Conservation (phyloP, 2,888 invertebrate genomes). For the Ctena decussata region DNA sequence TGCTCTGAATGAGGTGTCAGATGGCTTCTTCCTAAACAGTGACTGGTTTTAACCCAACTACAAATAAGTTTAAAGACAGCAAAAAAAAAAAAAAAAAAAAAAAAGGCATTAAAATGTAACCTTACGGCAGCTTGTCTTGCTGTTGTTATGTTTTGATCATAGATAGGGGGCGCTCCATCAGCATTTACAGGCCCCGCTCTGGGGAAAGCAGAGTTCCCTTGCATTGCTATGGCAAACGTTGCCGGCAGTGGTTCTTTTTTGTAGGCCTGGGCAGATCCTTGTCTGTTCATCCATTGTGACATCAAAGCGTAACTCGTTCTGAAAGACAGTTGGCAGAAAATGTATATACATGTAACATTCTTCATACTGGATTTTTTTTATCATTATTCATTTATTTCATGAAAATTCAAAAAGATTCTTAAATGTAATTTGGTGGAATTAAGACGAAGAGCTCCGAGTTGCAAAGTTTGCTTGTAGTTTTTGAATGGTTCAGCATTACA, state of each 20-base stretch:
- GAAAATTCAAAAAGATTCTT: no score
- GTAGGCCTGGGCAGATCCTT: constrained; percentile 59
- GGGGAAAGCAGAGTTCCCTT: constrained; percentile 62
- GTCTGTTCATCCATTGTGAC: constrained; percentile 74
- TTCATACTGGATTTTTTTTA: no score
- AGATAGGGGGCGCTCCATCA: constrained; percentile 31
- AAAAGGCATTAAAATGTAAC: no score
- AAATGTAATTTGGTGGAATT: no score
- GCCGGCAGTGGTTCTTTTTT: constrained; percentile 53
- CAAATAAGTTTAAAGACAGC: background rate
- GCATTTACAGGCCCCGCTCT: background rate
- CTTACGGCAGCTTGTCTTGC: constrained; percentile 48
- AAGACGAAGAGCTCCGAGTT: no score
- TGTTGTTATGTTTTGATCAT: background rate
- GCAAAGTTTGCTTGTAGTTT: no score
- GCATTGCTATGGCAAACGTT: constrained; percentile 63
- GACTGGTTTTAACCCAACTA: no score
- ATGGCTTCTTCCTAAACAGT: no score
- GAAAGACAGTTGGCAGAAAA: constrained; percentile 1
- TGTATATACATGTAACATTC: background rate
- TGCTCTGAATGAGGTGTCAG: no score
- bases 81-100: no score
- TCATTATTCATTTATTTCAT: no score
- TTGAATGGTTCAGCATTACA: no score
- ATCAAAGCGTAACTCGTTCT: constrained; percentile 74